phyloP scores from a whole-genome alignment of 2,797 vertebrate species.

The Australoheros facetus region DNA sequence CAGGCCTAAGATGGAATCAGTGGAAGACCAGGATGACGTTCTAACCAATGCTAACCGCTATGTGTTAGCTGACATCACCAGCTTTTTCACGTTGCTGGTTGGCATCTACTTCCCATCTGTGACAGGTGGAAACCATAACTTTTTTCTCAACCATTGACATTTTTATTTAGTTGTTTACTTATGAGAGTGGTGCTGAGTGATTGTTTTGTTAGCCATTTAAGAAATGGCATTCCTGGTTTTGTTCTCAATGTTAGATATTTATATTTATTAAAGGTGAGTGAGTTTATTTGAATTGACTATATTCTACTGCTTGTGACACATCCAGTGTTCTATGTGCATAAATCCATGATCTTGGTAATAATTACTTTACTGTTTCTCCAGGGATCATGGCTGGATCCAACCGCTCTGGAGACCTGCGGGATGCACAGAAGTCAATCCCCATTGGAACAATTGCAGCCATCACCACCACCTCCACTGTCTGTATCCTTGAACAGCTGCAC shows the following conservation, averaged over 20 bases:
- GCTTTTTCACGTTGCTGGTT: slow-evolving; percentile 94
- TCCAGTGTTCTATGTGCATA: neutral
- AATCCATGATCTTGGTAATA: neutral
- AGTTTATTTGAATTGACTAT: neutral
- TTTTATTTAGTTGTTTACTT: neutral
- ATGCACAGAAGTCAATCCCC: slow-evolving; percentile 97
- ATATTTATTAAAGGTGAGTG: neutral
- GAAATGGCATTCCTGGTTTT: neutral
- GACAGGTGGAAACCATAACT: slow-evolving; percentile 83
- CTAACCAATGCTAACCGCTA: slow-evolving; percentile 88
- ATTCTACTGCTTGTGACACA: neutral
- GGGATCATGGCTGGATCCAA: slow-evolving; percentile 99
- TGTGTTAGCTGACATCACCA: slow-evolving; percentile 94
- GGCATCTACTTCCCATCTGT: slow-evolving; percentile 99
- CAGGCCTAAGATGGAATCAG: slow-evolving; percentile 72
- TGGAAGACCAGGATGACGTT: slow-evolving; percentile 70
- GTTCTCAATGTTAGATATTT: neutral
- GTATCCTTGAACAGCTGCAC: slow-evolving; percentile 85
- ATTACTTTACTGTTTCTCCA: slow-evolving; percentile 58
- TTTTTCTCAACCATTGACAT: neutral
- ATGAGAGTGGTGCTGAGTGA: neutral
- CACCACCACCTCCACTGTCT: slow-evolving; percentile 94
- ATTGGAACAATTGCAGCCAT: slow-evolving; percentile 96
- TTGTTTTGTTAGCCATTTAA: neutral
- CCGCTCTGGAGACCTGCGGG: slow-evolving; percentile 93